Percentiles rank a stretch among this genome's conserved stretches.
These are phyloP conservation scores for Tenrec ecaudatus DNA, from an alignment of 2,113 vertebrate species.

Conservation along the genomic window DNA sequence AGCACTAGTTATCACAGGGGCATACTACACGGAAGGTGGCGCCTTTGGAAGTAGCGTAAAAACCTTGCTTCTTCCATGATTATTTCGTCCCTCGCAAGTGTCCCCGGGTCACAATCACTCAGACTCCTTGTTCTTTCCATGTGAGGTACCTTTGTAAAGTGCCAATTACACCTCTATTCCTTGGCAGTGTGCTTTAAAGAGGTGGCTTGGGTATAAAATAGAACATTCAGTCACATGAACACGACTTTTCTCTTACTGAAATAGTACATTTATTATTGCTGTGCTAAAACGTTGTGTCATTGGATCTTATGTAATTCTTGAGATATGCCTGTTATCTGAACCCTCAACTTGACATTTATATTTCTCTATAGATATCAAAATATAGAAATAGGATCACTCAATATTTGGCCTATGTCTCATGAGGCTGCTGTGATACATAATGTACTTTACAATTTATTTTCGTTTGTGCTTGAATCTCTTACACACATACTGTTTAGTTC, in stretches of 20 bases:
- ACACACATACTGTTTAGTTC: neutral
- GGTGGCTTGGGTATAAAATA: slow-evolving; percentile 24
- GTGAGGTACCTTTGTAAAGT: slow-evolving; percentile 53
- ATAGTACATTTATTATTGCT: neutral
- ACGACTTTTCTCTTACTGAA: slow-evolving; percentile 21
- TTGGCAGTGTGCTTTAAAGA: slow-evolving; percentile 54
- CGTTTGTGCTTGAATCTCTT: slow-evolving; percentile 26
- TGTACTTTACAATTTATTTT: slow-evolving; percentile 25
- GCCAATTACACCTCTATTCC: slow-evolving; percentile 36
- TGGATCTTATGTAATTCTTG: too few relatives aligned
- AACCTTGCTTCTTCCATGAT: slow-evolving; percentile 31
- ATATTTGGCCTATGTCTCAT: slow-evolving; percentile 30
- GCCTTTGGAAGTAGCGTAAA: slow-evolving; percentile 60
- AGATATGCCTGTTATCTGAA: slow-evolving; percentile 8
- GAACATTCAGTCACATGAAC: slow-evolving; percentile 69
- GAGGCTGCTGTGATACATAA: neutral
- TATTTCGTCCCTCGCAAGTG: slow-evolving; percentile 44
- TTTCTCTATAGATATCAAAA: too few relatives aligned
- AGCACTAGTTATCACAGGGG: slow-evolving; percentile 22
- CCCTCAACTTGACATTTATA: slow-evolving; percentile 3
- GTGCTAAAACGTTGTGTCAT: slow-evolving; percentile 37
- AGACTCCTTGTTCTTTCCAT: slow-evolving; percentile 59
- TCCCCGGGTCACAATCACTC: slow-evolving; percentile 58
- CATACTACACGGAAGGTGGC: neutral
- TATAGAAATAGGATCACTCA: too few relatives aligned